phyloP scores from a whole-genome alignment of 2,888 invertebrate species.

The Eristalis intricaria region DNA sequence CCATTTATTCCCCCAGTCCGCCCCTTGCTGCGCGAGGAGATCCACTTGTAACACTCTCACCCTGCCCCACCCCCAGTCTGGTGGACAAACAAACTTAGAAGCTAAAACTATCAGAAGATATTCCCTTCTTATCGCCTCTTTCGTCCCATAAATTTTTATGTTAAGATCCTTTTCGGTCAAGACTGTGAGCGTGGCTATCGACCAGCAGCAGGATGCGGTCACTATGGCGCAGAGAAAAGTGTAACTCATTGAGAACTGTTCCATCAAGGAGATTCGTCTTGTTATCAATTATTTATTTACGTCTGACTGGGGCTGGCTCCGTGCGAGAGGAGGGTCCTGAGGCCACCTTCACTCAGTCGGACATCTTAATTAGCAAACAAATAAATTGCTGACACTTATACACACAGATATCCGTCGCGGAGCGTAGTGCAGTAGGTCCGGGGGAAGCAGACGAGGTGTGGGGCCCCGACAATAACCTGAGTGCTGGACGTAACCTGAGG shows the following conservation, averaged over 20 bases:
- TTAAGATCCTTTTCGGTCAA: constrained; percentile 20
- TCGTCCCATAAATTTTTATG: constrained; percentile 68
- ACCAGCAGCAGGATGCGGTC: neutral
- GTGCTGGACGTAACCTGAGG: constrained; percentile 1
- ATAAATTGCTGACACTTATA: constrained; percentile 11
- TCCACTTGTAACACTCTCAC: neutral
- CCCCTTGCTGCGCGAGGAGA: neutral
- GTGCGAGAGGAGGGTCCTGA: neutral
- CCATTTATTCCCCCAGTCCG: constrained; percentile 12
- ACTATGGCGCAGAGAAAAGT: neutral
- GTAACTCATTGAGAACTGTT: constrained; percentile 43
- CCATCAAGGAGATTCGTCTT: constrained; percentile 45
- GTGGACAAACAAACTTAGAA: constrained; percentile 31
- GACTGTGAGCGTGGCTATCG: neutral
- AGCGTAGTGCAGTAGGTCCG: neutral
- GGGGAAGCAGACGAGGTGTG: neutral
- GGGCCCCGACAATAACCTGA: constrained; percentile 16
- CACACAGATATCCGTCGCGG: neutral
- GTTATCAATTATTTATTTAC: constrained; percentile 48
- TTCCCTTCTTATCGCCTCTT: constrained; percentile 58
- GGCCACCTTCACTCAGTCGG: constrained; percentile 16
- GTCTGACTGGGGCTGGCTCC: neutral
- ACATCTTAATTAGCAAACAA: constrained; percentile 44
- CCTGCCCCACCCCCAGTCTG: neutral
- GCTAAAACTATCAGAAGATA: constrained; percentile 43